Base-by-base conservation (phyloP, 2,113 vertebrate species). In the Brachyistius frenatus region DNA sequence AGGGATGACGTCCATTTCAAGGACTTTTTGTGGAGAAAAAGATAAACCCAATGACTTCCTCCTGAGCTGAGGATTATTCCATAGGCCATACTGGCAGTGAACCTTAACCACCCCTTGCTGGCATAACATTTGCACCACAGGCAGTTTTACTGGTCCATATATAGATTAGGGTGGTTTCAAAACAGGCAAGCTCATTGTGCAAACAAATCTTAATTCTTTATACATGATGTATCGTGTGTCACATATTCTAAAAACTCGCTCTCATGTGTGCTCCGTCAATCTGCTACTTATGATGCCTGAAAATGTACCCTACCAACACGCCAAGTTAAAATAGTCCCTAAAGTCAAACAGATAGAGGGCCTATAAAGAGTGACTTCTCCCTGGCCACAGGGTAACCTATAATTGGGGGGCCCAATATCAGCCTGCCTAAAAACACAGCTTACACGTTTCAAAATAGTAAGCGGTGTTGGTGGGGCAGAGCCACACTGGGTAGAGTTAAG, bases 311-410 rank as follows among this genome's bases (percentile, higher is more conserved):
- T 14, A 14, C 64, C 67, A 80, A 36, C 70, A 78, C 37, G 62
- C 49, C 35, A 39, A 76, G 84, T 86, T 90, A 86, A 78, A 92
- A 83, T 82, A 65, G 79, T 75, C 78, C 64, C 67, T 6, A 7
- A 54, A 78, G 36, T 31, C 66, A 69, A 84, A 74, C 30, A 35
- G 57, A 75, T 65, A 64, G 60, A 64, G 61, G 57, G 49, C 73
- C 88, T 88, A 91, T 83, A 89, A 88, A 82, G 62, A 86, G 85
- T 30, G 64, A 89, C 66, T 85, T 90, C 88, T 89, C 77, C 88
- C 88, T 91, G 81, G 83, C 90, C 91, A 92, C 90, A 91, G 86
- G 50, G 81, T 15, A 88, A 87, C 90, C 87, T 91, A 92, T 93
- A 93, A 93, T 91, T 90, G 92, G 88, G 88, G 84, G 81, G 74